Evolutionary conservation across 1,140 invertebrate genomes (phyloP), one percentile per base, ranked within the genome.

Genomic region (Nasonia vitripennis): DNA sequence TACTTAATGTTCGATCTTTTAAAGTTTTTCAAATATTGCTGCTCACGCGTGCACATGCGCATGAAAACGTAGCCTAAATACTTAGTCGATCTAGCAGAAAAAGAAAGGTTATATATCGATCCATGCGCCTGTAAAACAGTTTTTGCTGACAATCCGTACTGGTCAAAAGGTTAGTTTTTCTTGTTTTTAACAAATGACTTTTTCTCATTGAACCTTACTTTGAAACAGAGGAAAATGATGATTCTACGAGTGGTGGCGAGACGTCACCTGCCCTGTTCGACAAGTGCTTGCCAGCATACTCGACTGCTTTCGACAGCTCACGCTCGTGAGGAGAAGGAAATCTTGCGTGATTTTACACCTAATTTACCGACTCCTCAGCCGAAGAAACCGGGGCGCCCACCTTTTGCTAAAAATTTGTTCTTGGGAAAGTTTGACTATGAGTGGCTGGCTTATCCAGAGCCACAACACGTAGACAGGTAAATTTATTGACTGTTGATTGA

Each of bases 371-470:
- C 78, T 12, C 68, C 80, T 6, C 79, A 62, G 48, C 27, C 86
- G 0, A 93, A 94, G 70, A 87, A 94, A 81, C 93, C 93, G 5
- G 88, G 91, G 82, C 93, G 93, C 48, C 78, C 91, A 41, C 95
- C 96, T 2, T 95, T 96, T 87, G 94, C 91, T 0, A 96, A 96
- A 88, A 95, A 95, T 88, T 89, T 96, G n/a, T 94, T 96, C 80
- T 2, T 94, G 4, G 95, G 95, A 0, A 85, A 91, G 5, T 94
- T 95, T 87, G 95, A 96, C 88, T 91, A 90, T 17, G 94, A 96
- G 70, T 89, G 96, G 20, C 88, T 96, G 2, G 92, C 93, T 2
- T 96, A 93, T 90, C 96, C 96, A 0, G 95, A 96, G 91, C 94
- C 93, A 94, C 89, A 94, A 94, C 89, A 92, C 94, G 74, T 89